phyloP scores from a whole-genome alignment of 2,797 vertebrate genomes.

The Platyrinchus mystaceus region DNA sequence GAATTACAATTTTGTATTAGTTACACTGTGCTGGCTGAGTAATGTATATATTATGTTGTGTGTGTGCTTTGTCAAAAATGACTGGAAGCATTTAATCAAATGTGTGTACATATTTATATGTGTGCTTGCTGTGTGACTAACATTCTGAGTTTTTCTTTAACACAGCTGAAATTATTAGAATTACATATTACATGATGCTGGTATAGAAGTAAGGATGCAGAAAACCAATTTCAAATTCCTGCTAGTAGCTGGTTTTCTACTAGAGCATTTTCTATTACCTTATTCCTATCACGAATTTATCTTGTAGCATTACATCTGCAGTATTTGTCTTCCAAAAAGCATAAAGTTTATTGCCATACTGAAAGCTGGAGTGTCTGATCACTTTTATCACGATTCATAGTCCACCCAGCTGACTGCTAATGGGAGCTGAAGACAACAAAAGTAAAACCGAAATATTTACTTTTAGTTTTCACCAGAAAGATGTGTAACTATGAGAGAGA shows the following conservation, averaged over 20 bases:
- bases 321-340: not conserved
- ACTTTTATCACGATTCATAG: not conserved
- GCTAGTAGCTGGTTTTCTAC: conserved; percentile 10
- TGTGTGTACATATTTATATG: not conserved
- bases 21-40: not conserved
- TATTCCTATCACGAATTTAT: not conserved
- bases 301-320: not conserved
- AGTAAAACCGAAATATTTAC: not conserved
- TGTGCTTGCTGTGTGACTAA: not conserved
- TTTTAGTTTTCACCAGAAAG: not conserved
- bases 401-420: not conserved
- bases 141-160: not conserved
- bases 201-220: not conserved
- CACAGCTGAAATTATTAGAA: conserved; percentile 10
- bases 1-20: conserved; percentile 52
- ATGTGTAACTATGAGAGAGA: not conserved
- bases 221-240: conserved; percentile 35
- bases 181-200: not conserved
- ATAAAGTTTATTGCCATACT: not conserved
- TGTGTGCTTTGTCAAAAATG: conserved; percentile 10
- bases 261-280: not conserved
- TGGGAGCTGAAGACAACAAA: not conserved
- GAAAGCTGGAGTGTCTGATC: not conserved
- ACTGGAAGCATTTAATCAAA: conserved; percentile 12
- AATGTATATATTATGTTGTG: not conserved